Percentiles rank a stretch among this genome's conserved stretches.
Conservation (phyloP, 2,888 invertebrate genomes). For the Nephrocerus scutellatus region DNA sequence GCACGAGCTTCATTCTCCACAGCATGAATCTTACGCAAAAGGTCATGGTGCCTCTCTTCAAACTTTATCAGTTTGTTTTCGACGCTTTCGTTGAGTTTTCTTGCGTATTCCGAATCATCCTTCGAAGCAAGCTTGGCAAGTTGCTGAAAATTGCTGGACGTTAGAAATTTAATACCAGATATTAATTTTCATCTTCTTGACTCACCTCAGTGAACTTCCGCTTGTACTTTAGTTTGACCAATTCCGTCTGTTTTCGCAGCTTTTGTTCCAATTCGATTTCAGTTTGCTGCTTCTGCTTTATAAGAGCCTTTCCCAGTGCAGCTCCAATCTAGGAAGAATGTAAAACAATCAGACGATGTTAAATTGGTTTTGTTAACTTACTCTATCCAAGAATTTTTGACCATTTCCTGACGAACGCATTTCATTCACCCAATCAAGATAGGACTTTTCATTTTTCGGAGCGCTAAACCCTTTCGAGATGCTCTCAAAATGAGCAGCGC, state of each 20-base stretch:
- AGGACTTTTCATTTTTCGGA: conserved; percentile 24
- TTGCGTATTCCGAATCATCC: conserved; percentile 21
- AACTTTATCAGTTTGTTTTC: conserved; percentile 35
- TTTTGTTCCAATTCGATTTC: conserved; percentile 32
- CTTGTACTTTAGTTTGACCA: conserved; percentile 35
- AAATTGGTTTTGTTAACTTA: conserved; percentile 20
- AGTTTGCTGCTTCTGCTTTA: conserved; percentile 35
- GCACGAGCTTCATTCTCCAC: conserved; percentile 15
- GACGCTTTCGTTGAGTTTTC: conserved; percentile 32
- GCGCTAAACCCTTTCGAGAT: conserved; percentile 21
- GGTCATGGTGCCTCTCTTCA: conserved; percentile 32
- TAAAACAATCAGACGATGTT: not conserved
- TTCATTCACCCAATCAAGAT: conserved; percentile 42
- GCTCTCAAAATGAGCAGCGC: conserved; percentile 29
- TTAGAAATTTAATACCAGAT: not conserved
- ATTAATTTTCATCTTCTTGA: not conserved
- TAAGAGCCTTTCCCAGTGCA: conserved; percentile 36
- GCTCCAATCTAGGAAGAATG: conserved; percentile 30
- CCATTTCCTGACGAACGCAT: conserved; percentile 40
- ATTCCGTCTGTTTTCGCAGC: conserved; percentile 35
- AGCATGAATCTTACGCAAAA: conserved; percentile 31
- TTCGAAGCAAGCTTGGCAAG: conserved; percentile 24
- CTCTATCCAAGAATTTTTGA: conserved; percentile 38
- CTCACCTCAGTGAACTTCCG: conserved; percentile 37
- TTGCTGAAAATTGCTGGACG: conserved; percentile 21